Evolutionary conservation across 2,888 invertebrate genomes (phyloP).

Genomic region (Glaucopsyche alexis): DNA sequence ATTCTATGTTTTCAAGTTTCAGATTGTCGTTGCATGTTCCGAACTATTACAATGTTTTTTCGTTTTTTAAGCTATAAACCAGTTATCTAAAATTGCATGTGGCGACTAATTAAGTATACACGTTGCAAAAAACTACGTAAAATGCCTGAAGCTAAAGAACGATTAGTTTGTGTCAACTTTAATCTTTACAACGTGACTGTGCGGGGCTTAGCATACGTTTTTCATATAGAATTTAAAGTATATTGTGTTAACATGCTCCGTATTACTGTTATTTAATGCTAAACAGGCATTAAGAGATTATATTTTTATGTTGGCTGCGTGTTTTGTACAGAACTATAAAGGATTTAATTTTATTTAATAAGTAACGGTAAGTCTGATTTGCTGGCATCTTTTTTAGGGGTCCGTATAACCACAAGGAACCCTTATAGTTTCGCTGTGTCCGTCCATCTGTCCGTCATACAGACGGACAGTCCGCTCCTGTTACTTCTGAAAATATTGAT

Average conservation of each 20-base stretch:
- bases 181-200: slow-evolving; percentile 7
- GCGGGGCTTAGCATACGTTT: not conserved
- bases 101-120: slow-evolving; percentile 2
- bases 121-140: slow-evolving; percentile 6
- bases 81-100: slow-evolving; percentile 6
- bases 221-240: slow-evolving; percentile 3
- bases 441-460: too few species aligned
- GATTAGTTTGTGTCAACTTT: slow-evolving; percentile 8
- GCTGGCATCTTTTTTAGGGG: too few species aligned
- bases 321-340: not conserved
- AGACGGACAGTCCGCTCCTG: too few species aligned
- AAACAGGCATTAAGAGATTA: slow-evolving; percentile 2
- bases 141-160: not conserved
- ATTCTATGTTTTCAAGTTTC: too few species aligned
- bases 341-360: not conserved
- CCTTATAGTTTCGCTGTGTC: too few species aligned
- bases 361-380: not conserved
- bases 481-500: too few species aligned
- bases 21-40: too few species aligned
- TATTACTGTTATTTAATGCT: not conserved
- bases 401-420: too few species aligned
- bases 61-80: not conserved
- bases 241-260: not conserved
- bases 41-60: not conserved
- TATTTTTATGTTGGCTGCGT: not conserved